These are phyloP conservation scores for Amphipyra tragopoginis DNA, from an alignment of 2,888 invertebrate genomes.

Conservation along the genomic window DNA sequence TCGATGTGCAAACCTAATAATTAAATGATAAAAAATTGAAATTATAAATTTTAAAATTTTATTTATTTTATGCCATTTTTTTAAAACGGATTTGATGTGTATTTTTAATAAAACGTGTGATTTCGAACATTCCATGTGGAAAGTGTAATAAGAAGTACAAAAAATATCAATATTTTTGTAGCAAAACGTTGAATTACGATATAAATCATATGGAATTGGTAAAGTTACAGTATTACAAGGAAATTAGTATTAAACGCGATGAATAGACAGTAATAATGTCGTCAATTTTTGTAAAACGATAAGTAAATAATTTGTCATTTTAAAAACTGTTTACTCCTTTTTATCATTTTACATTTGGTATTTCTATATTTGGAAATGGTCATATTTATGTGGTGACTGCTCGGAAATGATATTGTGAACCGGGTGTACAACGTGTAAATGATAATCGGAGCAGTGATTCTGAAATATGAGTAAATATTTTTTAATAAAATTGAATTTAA, in stretches of 20 bases:
- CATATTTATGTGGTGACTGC: constrained; percentile 71
- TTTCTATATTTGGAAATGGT: constrained; percentile 77
- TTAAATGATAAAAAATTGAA: constrained; percentile 61
- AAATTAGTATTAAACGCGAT: constrained; percentile 77
- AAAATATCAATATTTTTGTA: constrained; percentile 88
- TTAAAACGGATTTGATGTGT: constrained; percentile 76
- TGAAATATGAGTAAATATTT: constrained; percentile 83
- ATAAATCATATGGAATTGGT: constrained; percentile 80
- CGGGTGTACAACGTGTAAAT: constrained; percentile 63
- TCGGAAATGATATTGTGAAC: constrained; percentile 63
- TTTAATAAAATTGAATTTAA: constrained; percentile 86
- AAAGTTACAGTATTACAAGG: constrained; percentile 84
- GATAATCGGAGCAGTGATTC: constrained; percentile 77
- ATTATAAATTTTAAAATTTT: constrained; percentile 72
- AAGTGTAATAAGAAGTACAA: constrained; percentile 88
- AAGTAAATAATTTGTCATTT: constrained; percentile 67
- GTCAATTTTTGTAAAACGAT: constrained; percentile 76
- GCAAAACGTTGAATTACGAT: constrained; percentile 75
- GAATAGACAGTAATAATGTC: constrained; percentile 66
- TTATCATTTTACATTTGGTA: constrained; percentile 82
- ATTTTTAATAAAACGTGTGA: constrained; percentile 82
- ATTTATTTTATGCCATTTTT: constrained; percentile 82
- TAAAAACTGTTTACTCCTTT: constrained; percentile 75
- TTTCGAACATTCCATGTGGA: constrained; percentile 87
- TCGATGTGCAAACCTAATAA: constrained; percentile 59